A percentile compares a stretch with the other conserved stretches of the same genome.
These are phyloP conservation scores for Siniperca undulata DNA, from an alignment of 2,797 vertebrate genomes.

Conservation along the genomic window DNA sequence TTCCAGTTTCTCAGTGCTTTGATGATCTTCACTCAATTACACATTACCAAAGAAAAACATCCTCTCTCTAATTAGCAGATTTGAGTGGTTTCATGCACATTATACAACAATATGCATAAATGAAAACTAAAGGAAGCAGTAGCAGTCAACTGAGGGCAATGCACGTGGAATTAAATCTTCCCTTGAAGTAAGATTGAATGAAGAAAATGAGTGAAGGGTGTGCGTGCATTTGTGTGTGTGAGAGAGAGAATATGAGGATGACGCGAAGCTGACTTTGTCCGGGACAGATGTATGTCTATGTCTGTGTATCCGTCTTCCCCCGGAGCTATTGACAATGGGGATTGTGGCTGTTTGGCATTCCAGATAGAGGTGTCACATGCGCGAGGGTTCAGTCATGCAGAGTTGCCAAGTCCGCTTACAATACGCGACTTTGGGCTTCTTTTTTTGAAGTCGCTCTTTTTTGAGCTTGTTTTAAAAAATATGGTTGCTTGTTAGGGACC, in stretches of 20 bases:
- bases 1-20: constrained; percentile 61
- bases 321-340: constrained; percentile 64
- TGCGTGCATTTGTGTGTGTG: constrained; percentile 11
- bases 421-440: too few relatives aligned
- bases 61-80: constrained; percentile 56
- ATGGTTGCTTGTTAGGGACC: too few relatives aligned
- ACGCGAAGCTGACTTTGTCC: constrained; percentile 29
- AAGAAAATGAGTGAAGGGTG: constrained; percentile 19
- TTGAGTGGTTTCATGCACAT: constrained; percentile 46
- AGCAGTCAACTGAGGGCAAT: constrained; percentile 35
- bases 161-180: constrained; percentile 40
- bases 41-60: constrained; percentile 56
- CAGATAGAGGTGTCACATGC: constrained; percentile 77
- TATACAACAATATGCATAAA: constrained; percentile 39
- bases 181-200: constrained; percentile 33
- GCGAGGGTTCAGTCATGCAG: constrained; percentile 57
- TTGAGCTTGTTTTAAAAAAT: too few relatives aligned
- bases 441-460: too few relatives aligned
- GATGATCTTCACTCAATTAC: constrained; percentile 60
- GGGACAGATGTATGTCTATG: constrained; percentile 34
- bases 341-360: constrained; percentile 73
- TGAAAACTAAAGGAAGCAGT: constrained; percentile 40
- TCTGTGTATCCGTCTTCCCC: constrained; percentile 46
- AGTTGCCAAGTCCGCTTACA: too few relatives aligned
- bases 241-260: constrained; percentile 16